These are phyloP conservation scores for Sigmodon hispidus DNA, from an alignment of 2,113 vertebrate species.

Conservation along the genomic window DNA sequence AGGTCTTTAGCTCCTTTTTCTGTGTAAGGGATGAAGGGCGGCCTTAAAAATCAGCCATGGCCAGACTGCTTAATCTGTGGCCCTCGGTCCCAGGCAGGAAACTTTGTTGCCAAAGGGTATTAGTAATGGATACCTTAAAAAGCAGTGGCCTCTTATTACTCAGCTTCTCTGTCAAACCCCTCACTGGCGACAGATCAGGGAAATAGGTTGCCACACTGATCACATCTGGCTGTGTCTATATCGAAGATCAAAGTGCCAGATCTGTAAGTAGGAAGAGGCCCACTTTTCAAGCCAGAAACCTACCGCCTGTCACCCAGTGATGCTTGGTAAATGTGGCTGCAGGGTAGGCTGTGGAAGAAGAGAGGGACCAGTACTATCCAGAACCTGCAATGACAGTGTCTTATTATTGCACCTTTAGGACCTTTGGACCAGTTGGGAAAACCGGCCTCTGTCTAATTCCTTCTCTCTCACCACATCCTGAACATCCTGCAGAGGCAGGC, in stretches of 20 bases:
- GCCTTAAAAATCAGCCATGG: constrained; percentile 72
- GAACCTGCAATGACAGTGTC: neutral
- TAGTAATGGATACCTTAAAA: constrained; percentile 82
- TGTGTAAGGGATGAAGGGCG: constrained; percentile 73
- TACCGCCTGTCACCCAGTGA: neutral
- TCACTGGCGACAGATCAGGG: constrained; percentile 83
- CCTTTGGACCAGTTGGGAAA: neutral
- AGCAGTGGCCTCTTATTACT: constrained; percentile 71
- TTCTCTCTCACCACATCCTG: neutral
- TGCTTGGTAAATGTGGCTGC: neutral
- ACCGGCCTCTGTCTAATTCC: neutral
- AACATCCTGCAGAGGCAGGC: neutral
- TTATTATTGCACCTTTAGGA: neutral
- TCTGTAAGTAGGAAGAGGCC: neutral
- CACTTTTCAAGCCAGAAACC: neutral
- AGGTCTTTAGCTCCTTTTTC: constrained; percentile 79
- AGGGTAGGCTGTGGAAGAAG: neutral
- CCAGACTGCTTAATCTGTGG: constrained; percentile 83
- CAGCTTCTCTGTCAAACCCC: constrained; percentile 79
- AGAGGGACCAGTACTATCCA: neutral
- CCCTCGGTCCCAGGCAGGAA: constrained; percentile 77
- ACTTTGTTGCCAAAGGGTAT: constrained; percentile 80
- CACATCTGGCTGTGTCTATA: constrained; percentile 76
- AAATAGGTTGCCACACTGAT: constrained; percentile 76
- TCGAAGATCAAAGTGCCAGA: constrained; percentile 76